Conservation (phyloP, 1,140 invertebrate species). For the Drosophila kohkoa region DNA sequence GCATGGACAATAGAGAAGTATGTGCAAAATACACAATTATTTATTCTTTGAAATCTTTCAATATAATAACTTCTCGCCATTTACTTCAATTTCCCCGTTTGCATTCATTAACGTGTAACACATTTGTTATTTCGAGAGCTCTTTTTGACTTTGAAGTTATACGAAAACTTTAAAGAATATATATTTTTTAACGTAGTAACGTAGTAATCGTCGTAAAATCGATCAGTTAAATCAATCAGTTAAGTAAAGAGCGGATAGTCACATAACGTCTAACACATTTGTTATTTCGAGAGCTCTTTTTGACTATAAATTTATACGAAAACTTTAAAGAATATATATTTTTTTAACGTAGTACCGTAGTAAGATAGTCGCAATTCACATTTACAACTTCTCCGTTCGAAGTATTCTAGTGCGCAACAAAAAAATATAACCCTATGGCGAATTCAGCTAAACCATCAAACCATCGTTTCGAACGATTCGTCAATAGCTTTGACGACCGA, state of each 20-base stretch:
- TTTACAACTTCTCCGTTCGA: conserved; percentile 73
- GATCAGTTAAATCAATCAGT: conserved; percentile 34
- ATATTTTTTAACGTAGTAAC: conserved; percentile 6
- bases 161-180: too few relatives aligned
- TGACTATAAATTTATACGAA: too few relatives aligned
- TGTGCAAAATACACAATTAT: conserved; percentile 1
- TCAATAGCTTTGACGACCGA: conserved; percentile 62
- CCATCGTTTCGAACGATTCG: conserved; percentile 63
- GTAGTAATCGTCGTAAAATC: conserved; percentile 45
- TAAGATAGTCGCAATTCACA: conserved; percentile 39
- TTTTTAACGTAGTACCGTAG: too few relatives aligned
- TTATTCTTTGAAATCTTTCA: neutral
- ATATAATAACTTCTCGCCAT: neutral
- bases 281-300: too few relatives aligned
- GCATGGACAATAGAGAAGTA: neutral
- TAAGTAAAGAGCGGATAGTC: too few relatives aligned
- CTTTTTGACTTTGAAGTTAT: too few relatives aligned
- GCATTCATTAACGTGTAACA: neutral
- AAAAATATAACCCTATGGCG: conserved; percentile 40
- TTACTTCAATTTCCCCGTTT: neutral
- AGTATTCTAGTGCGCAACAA: conserved; percentile 43
- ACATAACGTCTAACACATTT: neutral
- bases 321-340: too few relatives aligned
- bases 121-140: neutral
- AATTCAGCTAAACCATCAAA: conserved; percentile 52